These are phyloP conservation scores for Drosophila lacicola DNA, from an alignment of 2,888 invertebrate species.

Conservation along the genomic window DNA sequence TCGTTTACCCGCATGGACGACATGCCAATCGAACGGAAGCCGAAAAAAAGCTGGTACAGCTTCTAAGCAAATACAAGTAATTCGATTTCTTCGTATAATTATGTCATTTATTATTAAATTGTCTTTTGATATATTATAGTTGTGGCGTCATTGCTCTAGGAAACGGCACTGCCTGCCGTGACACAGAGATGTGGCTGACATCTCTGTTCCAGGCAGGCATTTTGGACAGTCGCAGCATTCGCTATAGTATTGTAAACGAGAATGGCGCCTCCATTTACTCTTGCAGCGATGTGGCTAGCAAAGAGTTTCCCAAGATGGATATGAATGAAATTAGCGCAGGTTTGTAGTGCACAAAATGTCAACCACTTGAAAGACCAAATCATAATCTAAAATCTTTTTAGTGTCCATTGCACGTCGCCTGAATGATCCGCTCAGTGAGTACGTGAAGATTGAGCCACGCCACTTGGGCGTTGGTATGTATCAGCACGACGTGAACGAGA, in stretches of 20 bases:
- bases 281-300: slow-evolving; percentile 92
- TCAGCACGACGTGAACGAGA: slow-evolving; percentile 95
- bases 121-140: slow-evolving; percentile 83
- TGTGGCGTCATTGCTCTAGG: slow-evolving; percentile 94
- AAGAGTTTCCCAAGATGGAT: slow-evolving; percentile 94
- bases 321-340: slow-evolving; percentile 92
- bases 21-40: slow-evolving; percentile 78
- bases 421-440: slow-evolving; percentile 95
- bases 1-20: slow-evolving; percentile 88
- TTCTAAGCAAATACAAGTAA: slow-evolving; percentile 87
- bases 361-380: no score
- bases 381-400: slow-evolving; percentile 59
- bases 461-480: slow-evolving; percentile 98
- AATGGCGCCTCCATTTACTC: slow-evolving; percentile 97
- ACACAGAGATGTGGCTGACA: slow-evolving; percentile 92
- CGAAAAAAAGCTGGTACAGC: slow-evolving; percentile 82
- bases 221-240: slow-evolving; percentile 86
- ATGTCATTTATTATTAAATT: neutral
- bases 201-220: slow-evolving; percentile 86
- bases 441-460: slow-evolving; percentile 96
- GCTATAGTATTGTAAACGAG: slow-evolving; percentile 94
- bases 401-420: slow-evolving; percentile 94
- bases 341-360: slow-evolving; percentile 62
- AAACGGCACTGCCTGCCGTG: slow-evolving; percentile 95
- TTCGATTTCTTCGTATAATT: neutral